Evolutionary conservation across 2,888 invertebrate genomes (phyloP).

Genomic region (Tetranychus piercei): DNA sequence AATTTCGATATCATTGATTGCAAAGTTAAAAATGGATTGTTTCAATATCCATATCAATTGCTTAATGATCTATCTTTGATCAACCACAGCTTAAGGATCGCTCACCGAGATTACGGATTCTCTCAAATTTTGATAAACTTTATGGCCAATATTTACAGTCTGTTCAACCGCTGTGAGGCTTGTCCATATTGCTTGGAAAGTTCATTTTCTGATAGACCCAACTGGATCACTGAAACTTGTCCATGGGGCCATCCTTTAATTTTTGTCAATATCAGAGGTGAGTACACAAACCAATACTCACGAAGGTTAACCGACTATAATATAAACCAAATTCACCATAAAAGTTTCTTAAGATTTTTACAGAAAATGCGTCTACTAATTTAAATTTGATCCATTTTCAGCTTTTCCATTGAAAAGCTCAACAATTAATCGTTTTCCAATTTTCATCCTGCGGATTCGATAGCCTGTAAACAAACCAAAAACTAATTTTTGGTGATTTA

Average conservation of each 20-base stretch:
- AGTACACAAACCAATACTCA: background rate
- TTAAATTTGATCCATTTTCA: too few species aligned
- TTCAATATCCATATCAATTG: background rate
- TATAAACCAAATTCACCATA: too few species aligned
- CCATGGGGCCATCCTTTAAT: background rate
- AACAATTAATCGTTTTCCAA: too few species aligned
- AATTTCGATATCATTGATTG: background rate
- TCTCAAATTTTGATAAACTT: background rate
- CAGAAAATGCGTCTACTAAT: too few species aligned
- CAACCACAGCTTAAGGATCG: background rate
- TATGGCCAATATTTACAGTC: background rate
- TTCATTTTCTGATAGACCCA: background rate
- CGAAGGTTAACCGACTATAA: too few species aligned
- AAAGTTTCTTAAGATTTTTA: too few species aligned
- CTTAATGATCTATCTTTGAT: background rate
- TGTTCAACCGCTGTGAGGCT: background rate
- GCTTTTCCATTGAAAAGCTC: too few species aligned
- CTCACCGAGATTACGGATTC: background rate
- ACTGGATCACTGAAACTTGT: background rate
- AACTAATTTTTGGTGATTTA: too few species aligned
- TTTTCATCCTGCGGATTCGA: too few species aligned
- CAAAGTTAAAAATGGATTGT: background rate
- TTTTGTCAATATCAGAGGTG: background rate
- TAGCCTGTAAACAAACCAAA: too few species aligned
- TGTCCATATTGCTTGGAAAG: background rate